Conservation (phyloP, 2,888 invertebrate genomes). For the Tinea trinotella region DNA sequence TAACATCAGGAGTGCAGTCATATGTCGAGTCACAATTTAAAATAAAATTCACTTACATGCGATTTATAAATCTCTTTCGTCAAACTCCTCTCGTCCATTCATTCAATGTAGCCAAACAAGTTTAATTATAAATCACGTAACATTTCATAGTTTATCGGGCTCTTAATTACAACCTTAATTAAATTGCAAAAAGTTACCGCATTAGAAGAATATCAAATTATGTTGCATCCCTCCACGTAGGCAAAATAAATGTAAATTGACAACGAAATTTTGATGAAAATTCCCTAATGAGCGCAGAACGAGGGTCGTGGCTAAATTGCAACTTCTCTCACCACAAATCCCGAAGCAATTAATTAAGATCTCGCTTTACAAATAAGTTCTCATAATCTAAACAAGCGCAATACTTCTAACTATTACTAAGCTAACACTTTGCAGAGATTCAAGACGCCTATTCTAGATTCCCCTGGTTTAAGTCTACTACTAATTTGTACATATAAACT, state of each 20-base stretch:
- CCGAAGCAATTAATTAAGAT: constrained; percentile 7
- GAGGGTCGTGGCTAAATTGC: neutral
- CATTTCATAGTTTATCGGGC: too few species aligned
- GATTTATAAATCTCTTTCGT: too few species aligned
- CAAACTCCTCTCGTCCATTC: too few species aligned
- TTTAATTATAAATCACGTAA: too few species aligned
- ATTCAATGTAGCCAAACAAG: too few species aligned
- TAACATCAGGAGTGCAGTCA: too few species aligned
- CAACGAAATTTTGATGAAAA: neutral
- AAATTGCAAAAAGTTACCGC: too few species aligned
- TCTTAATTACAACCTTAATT: too few species aligned
- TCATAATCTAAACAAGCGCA: constrained; percentile 25
- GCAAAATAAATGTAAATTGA: neutral
- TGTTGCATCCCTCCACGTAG: too few species aligned
- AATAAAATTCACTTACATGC: too few species aligned
- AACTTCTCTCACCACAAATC: constrained; percentile 8
- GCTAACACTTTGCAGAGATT: constrained; percentile 25
- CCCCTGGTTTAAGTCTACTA: neutral
- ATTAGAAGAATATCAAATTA: too few species aligned
- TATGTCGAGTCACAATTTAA: too few species aligned
- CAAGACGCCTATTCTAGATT: neutral
- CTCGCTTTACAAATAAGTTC: neutral
- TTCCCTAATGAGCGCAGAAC: neutral
- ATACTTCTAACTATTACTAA: constrained; percentile 26
- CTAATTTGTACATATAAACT: neutral